Evolutionary conservation across 1,140 invertebrate genomes (phyloP).

Genomic region (Caenorhabditis inopinata): DNA sequence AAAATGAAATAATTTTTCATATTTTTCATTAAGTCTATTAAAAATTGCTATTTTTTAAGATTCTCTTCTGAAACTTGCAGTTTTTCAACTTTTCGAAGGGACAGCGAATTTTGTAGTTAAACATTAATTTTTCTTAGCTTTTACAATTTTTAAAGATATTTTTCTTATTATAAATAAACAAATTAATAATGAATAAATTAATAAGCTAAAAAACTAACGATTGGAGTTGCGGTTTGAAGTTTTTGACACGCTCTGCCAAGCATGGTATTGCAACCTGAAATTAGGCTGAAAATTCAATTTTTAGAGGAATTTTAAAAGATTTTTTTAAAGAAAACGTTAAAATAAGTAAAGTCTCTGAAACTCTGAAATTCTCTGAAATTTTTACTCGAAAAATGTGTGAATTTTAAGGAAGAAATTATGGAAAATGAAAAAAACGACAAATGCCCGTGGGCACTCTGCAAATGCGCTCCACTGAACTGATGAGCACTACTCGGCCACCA

Average conservation of each 20-base stretch:
- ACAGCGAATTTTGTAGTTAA: too few species aligned
- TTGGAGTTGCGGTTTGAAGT: not conserved
- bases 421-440: too few species aligned
- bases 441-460: too few species aligned
- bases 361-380: too few species aligned
- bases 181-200: not conserved
- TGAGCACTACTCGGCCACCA: too few species aligned
- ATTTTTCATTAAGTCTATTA: too few species aligned
- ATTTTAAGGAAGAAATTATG: too few species aligned
- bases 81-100: too few species aligned
- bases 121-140: not conserved
- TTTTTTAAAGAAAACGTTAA: not conserved
- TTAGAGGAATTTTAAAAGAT: not conserved
- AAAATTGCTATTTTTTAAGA: too few species aligned
- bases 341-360: too few species aligned
- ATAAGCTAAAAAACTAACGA: not conserved
- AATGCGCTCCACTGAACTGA: not conserved
- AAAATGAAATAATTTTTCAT: too few species aligned
- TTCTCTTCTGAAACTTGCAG: too few species aligned
- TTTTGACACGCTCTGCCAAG: conserved; percentile 10
- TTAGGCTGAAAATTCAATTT: not conserved
- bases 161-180: not conserved
- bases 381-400: not conserved
- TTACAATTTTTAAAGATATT: not conserved
- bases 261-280: conserved; percentile 1